Conservation (phyloP, 2,113 vertebrate genomes). For the Oncorhynchus gorbuscha region DNA sequence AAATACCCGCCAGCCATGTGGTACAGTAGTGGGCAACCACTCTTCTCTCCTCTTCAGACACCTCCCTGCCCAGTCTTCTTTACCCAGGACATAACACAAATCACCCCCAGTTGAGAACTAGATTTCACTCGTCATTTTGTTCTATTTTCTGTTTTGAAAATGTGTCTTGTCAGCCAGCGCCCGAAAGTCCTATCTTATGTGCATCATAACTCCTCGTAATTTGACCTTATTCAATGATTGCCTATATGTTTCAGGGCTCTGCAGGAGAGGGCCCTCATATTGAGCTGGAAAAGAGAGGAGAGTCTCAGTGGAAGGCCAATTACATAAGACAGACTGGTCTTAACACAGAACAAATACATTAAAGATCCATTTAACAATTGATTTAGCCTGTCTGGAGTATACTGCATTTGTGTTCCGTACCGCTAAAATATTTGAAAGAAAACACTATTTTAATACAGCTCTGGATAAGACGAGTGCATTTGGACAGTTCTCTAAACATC, state of each 20-base stretch:
- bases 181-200: slow-evolving; percentile 48
- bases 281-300: slow-evolving; percentile 29
- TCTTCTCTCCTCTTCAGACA: slow-evolving; percentile 32
- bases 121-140: slow-evolving; percentile 33
- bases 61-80: slow-evolving; percentile 41
- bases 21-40: slow-evolving; percentile 34
- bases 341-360: slow-evolving; percentile 41
- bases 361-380: neutral
- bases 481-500: neutral
- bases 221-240: slow-evolving; percentile 36
- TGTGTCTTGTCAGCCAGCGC: slow-evolving; percentile 45
- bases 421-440: neutral
- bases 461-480: neutral
- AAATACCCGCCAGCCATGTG: slow-evolving; percentile 31
- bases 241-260: slow-evolving; percentile 23
- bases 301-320: slow-evolving; percentile 34
- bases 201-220: slow-evolving; percentile 45
- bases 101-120: slow-evolving; percentile 48
- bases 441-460: too few species aligned
- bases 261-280: slow-evolving; percentile 7
- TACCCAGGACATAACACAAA: slow-evolving; percentile 51
- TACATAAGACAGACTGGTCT: slow-evolving; percentile 28
- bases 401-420: too few species aligned
- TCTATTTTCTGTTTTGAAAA: slow-evolving; percentile 52
- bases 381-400: too few species aligned